phyloP scores from a whole-genome alignment of 2,888 invertebrate genomes.

The Oscheius sp. region DNA sequence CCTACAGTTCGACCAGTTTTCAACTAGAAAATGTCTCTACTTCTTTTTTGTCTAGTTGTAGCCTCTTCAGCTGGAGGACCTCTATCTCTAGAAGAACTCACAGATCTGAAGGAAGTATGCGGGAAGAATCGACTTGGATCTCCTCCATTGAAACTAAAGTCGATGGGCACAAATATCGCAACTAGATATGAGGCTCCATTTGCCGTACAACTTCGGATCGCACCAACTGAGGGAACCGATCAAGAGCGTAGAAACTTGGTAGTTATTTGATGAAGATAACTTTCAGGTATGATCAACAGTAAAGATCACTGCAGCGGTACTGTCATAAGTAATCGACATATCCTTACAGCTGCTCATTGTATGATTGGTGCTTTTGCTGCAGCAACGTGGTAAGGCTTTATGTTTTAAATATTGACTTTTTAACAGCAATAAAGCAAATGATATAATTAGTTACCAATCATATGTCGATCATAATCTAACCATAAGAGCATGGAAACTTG shows the following conservation, averaged over 20 bases:
- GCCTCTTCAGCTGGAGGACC: too few relatives aligned
- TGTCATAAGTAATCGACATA: neutral
- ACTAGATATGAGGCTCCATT: neutral
- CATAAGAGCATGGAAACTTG: neutral
- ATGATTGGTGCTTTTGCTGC: neutral
- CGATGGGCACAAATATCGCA: neutral
- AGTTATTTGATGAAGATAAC: neutral
- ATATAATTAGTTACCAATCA: neutral
- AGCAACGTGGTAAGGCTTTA: neutral
- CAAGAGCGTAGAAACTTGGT: neutral
- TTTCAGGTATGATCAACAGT: neutral
- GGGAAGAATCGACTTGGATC: too few relatives aligned
- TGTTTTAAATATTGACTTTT: neutral
- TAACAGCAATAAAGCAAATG: neutral
- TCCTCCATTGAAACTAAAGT: neutral
- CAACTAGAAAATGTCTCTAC: too few relatives aligned
- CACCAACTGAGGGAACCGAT: neutral
- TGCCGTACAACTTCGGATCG: neutral
- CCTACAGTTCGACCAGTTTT: too few relatives aligned
- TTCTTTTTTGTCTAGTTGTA: too few relatives aligned
- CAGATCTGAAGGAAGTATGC: too few relatives aligned
- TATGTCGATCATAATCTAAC: neutral
- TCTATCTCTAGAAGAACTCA: too few relatives aligned
- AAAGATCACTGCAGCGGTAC: neutral
- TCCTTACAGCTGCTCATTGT: constrained; percentile 1